phyloP scores from a whole-genome alignment of 2,888 invertebrate species.

The Sinopyrophorus schimmeli region DNA sequence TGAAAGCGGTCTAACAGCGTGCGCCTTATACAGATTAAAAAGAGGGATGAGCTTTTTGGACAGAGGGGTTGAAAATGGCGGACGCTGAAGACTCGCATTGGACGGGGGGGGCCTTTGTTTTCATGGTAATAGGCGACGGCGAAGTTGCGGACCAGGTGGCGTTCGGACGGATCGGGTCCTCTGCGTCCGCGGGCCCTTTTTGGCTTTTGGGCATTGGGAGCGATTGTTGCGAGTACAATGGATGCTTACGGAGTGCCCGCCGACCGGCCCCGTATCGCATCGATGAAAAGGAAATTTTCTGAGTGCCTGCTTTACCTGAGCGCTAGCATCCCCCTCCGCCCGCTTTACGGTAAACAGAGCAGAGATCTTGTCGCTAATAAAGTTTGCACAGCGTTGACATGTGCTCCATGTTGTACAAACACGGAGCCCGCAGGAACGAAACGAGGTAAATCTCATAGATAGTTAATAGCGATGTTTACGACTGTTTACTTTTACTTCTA shows the following conservation, averaged over 20 bases:
- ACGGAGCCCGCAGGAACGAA: constrained; percentile 32
- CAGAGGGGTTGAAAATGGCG: constrained; percentile 51
- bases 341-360: constrained; percentile 38
- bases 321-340: constrained; percentile 14
- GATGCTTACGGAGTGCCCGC: constrained; percentile 22
- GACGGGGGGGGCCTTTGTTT: constrained; percentile 50
- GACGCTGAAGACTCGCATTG: constrained; percentile 49
- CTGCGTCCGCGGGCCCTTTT: neutral
- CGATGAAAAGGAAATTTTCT: constrained; percentile 28
- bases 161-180: too few species aligned
- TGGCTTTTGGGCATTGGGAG: constrained; percentile 1
- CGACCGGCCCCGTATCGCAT: constrained; percentile 30
- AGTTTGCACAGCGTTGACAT: constrained; percentile 54
- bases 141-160: constrained; percentile 35
- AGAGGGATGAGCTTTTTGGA: constrained; percentile 50
- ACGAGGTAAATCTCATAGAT: constrained; percentile 27
- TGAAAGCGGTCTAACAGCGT: constrained; percentile 44
- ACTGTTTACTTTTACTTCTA: constrained; percentile 23
- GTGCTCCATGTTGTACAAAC: constrained; percentile 51
- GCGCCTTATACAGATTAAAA: constrained; percentile 52
- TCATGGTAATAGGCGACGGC: constrained; percentile 44
- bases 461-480: constrained; percentile 28
- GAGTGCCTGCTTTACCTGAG: constrained; percentile 20
- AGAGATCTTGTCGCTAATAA: constrained; percentile 55
- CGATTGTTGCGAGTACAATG: constrained; percentile 25